Evolutionary conservation across 2,888 invertebrate species (phyloP).

Genomic region (Diplazon laetatorius): DNA sequence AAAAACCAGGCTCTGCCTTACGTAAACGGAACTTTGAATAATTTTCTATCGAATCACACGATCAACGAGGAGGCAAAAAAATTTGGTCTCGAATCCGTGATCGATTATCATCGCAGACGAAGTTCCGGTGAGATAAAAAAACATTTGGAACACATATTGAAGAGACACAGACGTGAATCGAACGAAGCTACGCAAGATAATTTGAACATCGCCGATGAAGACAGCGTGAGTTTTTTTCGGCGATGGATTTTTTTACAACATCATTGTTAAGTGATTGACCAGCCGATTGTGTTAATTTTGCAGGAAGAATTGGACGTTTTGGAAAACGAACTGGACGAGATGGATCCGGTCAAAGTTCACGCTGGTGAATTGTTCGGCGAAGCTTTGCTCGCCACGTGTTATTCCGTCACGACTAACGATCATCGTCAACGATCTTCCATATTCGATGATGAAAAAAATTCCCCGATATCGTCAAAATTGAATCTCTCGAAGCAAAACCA

Average conservation of each 20-base stretch:
- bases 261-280: not conserved
- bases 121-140: conserved; percentile 74
- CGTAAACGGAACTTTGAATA: conserved; percentile 82
- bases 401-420: conserved; percentile 63
- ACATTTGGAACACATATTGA: conserved; percentile 75
- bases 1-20: conserved; percentile 77
- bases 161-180: conserved; percentile 71
- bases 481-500: conserved; percentile 3
- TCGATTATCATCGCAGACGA: conserved; percentile 73
- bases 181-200: conserved; percentile 69
- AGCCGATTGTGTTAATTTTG: conserved; percentile 25
- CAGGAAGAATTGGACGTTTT: conserved; percentile 77
- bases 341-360: conserved; percentile 76
- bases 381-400: conserved; percentile 73
- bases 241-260: not conserved
- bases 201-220: conserved; percentile 72
- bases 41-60: conserved; percentile 82
- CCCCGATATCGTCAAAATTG: conserved; percentile 27
- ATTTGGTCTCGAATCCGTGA: conserved; percentile 72
- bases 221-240: conserved; percentile 69
- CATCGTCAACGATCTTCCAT: conserved; percentile 7
- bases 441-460: conserved; percentile 15
- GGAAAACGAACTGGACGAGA: conserved; percentile 77
- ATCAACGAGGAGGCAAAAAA: conserved; percentile 83
- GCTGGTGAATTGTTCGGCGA: conserved; percentile 77